Conservation (phyloP, 2,888 invertebrate genomes). For the Leptinotarsa haldemani region DNA sequence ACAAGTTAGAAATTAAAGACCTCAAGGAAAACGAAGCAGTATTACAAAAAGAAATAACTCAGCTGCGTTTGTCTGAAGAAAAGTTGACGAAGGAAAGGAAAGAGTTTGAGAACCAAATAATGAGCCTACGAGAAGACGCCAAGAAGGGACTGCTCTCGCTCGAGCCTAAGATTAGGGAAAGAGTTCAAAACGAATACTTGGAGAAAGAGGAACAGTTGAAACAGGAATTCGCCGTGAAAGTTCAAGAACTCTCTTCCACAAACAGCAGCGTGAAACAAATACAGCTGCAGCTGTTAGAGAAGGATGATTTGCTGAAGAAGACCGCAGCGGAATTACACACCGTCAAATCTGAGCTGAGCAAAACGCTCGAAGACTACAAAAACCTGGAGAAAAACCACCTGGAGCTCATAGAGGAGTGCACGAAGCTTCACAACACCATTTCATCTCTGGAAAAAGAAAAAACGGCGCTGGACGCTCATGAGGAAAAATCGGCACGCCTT, state of each 20-base stretch:
- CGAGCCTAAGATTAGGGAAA: conserved; percentile 58
- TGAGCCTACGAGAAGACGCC: conserved; percentile 66
- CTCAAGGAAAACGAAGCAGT: conserved; percentile 35
- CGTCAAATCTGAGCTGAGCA: conserved; percentile 43
- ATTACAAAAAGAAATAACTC: conserved; percentile 27
- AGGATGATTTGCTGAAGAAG: conserved; percentile 64
- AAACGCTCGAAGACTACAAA: conserved; percentile 49
- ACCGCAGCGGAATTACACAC: conserved; percentile 50
- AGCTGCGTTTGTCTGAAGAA: background rate
- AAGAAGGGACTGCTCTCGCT: conserved; percentile 58
- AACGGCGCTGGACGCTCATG: conserved; percentile 37
- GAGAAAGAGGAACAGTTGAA: conserved; percentile 52
- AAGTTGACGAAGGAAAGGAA: conserved; percentile 62
- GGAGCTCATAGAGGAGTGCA: conserved; percentile 59
- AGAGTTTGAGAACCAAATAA: conserved; percentile 66
- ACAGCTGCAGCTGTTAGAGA: conserved; percentile 67
- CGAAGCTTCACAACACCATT: conserved; percentile 45
- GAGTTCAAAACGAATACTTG: conserved; percentile 51
- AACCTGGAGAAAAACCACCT: conserved; percentile 59
- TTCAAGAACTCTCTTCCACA: conserved; percentile 52
- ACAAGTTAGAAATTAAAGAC: conserved; percentile 56
- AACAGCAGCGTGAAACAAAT: conserved; percentile 61
- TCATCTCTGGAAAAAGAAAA: conserved; percentile 45
- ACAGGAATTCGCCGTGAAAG: conserved; percentile 54
- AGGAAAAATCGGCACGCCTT: conserved; percentile 47